phyloP scores from a whole-genome alignment of 1,140 invertebrate species.

The Meloidogyne hapla region DNA sequence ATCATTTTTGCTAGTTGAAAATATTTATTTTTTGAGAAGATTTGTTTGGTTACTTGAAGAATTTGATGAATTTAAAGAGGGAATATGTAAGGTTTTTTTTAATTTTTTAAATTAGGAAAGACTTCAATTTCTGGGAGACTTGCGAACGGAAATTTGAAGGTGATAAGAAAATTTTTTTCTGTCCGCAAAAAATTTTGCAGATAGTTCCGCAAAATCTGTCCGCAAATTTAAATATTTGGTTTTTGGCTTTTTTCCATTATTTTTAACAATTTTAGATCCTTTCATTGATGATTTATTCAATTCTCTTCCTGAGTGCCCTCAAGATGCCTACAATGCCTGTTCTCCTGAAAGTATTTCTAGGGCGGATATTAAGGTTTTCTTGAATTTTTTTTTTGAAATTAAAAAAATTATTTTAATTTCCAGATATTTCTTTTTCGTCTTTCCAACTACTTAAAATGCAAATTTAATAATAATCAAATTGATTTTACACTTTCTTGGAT shows the following conservation, averaged over 20 bases:
- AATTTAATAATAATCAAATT: neutral
- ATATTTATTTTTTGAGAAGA: constrained; percentile 2
- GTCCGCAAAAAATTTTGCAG: too few relatives aligned
- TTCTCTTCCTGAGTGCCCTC: neutral
- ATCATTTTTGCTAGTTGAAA: neutral
- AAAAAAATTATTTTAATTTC: too few relatives aligned
- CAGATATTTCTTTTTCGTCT: constrained; percentile 1
- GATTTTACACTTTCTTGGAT: neutral
- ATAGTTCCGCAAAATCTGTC: too few relatives aligned
- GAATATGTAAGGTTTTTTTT: neutral
- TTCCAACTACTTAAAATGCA: neutral
- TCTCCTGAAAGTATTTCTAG: constrained; percentile 1
- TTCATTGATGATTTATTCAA: neutral
- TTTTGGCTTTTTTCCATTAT: too few relatives aligned
- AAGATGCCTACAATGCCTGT: neutral
- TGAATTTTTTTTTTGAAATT: neutral
- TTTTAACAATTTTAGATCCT: neutral
- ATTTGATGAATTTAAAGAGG: neutral
- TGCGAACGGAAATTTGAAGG: too few relatives aligned
- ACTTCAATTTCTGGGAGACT: too few relatives aligned
- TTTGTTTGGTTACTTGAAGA: neutral
- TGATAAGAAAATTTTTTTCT: too few relatives aligned
- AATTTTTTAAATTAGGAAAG: neutral
- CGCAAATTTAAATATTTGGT: too few relatives aligned
- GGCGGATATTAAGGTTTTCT: neutral